These are phyloP conservation scores for Caenorhabditis inopinata DNA, from an alignment of 1,140 invertebrate genomes.

Conservation along the genomic window DNA sequence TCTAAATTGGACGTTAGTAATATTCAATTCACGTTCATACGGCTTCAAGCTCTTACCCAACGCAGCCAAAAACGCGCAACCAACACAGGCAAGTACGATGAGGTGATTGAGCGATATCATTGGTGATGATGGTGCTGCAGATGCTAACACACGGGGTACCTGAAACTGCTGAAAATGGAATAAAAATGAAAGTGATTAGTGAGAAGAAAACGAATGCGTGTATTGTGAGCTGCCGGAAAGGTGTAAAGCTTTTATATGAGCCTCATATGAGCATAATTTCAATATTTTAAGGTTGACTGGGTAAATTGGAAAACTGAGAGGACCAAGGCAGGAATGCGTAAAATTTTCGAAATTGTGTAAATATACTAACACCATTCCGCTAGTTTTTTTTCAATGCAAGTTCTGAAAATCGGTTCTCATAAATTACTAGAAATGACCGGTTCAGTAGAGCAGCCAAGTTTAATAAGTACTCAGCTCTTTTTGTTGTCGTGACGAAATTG, in stretches of 20 bases:
- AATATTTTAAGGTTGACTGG: too few relatives aligned
- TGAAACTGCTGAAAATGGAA: not conserved
- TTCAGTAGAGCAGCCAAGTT: not conserved
- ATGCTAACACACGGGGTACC: slow-evolving; percentile 24
- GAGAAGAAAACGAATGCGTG: too few relatives aligned
- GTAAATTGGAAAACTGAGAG: too few relatives aligned
- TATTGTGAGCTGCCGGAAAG: not conserved
- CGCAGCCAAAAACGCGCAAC: not conserved
- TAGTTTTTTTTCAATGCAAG: too few relatives aligned
- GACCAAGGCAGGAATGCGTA: too few relatives aligned
- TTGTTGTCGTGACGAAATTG: not conserved
- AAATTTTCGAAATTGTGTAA: not conserved
- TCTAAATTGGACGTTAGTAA: too few relatives aligned
- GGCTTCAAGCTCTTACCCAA: not conserved
- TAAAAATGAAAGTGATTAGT: too few relatives aligned
- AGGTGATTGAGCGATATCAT: slow-evolving; percentile 7
- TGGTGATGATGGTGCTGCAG: not conserved
- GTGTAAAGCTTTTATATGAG: slow-evolving; percentile 4
- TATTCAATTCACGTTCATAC: not conserved
- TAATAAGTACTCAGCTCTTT: slow-evolving; percentile 21
- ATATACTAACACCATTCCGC: too few relatives aligned
- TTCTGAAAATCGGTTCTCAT: not conserved
- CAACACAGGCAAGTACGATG: not conserved
- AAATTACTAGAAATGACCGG: not conserved
- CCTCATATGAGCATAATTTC: not conserved